A percentile compares a stretch with the other conserved stretches of the same genome.
Conservation (phyloP, 2,797 vertebrate genomes). For the Coluber constrictor region DNA sequence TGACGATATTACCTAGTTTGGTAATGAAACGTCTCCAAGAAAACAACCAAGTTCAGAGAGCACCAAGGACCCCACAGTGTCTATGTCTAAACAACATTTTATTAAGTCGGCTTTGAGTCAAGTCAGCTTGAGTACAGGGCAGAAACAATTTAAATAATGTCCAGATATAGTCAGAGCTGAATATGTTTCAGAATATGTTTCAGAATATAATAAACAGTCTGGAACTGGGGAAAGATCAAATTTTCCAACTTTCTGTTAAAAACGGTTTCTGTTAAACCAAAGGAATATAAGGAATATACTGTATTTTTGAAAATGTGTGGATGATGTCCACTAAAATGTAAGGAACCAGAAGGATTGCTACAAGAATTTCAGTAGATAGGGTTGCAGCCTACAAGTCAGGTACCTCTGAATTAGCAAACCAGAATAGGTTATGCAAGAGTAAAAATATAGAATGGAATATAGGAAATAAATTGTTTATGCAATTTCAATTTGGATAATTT, state of each 20-base stretch:
- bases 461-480: not conserved
- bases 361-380: not conserved
- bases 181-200: not conserved
- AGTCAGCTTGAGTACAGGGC: not conserved
- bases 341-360: not conserved
- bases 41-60: not conserved
- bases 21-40: not conserved
- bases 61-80: not conserved
- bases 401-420: not conserved
- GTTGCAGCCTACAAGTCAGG: not conserved
- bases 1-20: not conserved
- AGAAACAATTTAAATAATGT: not conserved
- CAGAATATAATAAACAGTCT: not conserved
- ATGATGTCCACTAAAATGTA: not conserved
- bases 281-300: not conserved
- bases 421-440: not conserved
- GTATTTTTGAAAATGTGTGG: not conserved
- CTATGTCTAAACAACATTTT: not conserved
- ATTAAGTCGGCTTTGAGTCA: not conserved
- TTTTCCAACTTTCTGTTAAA: not conserved
- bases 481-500: not conserved
- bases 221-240: not conserved
- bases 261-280: not conserved
- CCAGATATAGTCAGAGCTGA: not conserved
- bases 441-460: not conserved